Percentiles rank a stretch among this genome's conserved stretches.
Conservation (phyloP, 2,113 vertebrate species). For the Copsychus sechellarum region DNA sequence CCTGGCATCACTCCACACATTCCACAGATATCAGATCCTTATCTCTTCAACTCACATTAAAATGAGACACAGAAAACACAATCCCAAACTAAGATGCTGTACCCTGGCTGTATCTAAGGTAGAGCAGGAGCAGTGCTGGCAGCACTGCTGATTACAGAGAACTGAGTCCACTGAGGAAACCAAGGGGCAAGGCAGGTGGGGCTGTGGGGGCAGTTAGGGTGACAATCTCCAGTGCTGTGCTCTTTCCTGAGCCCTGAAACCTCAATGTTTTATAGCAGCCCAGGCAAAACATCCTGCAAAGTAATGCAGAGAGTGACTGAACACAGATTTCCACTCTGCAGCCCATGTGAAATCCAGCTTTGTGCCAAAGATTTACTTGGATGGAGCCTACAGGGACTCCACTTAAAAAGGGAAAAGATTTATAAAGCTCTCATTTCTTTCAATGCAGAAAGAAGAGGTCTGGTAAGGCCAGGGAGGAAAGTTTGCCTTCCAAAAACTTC, state of each 20-base stretch:
- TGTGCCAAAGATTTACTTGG: background rate
- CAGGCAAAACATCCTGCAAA: background rate
- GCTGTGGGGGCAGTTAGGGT: background rate
- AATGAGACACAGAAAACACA: background rate
- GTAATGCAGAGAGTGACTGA: background rate
- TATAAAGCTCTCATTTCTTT: background rate
- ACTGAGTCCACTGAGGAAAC: background rate
- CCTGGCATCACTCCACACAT: conserved; percentile 43
- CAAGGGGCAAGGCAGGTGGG: background rate
- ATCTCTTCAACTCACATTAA: background rate
- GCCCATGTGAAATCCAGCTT: background rate
- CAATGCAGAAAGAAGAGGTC: background rate
- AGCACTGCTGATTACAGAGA: background rate
- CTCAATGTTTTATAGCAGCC: background rate
- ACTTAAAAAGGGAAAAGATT: background rate
- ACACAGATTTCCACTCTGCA: conserved; percentile 29
- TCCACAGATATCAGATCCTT: background rate
- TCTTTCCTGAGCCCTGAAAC: background rate
- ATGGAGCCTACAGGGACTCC: background rate
- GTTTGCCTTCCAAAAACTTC: background rate
- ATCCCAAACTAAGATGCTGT: background rate
- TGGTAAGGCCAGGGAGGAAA: background rate
- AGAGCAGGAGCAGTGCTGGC: background rate
- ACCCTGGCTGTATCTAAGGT: background rate
- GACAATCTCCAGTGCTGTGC: background rate